phyloP scores from a whole-genome alignment of 2,888 invertebrate genomes.

The Cynaeus angustus region DNA sequence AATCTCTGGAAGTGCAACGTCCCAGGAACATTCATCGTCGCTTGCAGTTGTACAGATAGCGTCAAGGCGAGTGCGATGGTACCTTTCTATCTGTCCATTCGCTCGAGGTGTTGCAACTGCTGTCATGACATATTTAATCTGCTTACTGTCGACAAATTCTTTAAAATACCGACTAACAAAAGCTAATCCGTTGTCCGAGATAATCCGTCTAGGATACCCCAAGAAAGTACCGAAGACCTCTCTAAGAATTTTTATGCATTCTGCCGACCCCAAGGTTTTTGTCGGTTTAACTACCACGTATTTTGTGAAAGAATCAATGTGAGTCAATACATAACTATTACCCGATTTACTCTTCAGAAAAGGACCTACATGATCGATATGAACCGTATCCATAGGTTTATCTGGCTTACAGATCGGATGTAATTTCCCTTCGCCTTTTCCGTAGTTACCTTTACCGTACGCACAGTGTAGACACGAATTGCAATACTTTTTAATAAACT shows the following conservation, averaged over 20 bases:
- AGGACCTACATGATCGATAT: constrained; percentile 53
- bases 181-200: constrained; percentile 53
- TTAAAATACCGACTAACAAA: constrained; percentile 50
- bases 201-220: constrained; percentile 52
- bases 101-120: constrained; percentile 54
- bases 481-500: constrained; percentile 18
- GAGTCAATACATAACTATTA: constrained; percentile 47
- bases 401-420: constrained; percentile 32
- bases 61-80: constrained; percentile 59
- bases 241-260: constrained; percentile 18
- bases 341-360: constrained; percentile 50
- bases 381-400: constrained; percentile 29
- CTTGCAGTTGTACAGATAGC: constrained; percentile 55
- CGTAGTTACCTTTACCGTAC: constrained; percentile 57
- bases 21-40: constrained; percentile 60
- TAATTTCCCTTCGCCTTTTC: constrained; percentile 34
- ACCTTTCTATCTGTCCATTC: constrained; percentile 60
- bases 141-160: constrained; percentile 44
- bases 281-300: constrained; percentile 39
- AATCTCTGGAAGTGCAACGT: constrained; percentile 55
- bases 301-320: constrained; percentile 52
- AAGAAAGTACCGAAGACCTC: constrained; percentile 23
- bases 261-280: constrained; percentile 24
- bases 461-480: constrained; percentile 58
- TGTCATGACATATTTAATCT: constrained; percentile 50